These are phyloP conservation scores for Phylloscopus trochiloides DNA, from an alignment of 2,113 vertebrate species.

Conservation along the genomic window DNA sequence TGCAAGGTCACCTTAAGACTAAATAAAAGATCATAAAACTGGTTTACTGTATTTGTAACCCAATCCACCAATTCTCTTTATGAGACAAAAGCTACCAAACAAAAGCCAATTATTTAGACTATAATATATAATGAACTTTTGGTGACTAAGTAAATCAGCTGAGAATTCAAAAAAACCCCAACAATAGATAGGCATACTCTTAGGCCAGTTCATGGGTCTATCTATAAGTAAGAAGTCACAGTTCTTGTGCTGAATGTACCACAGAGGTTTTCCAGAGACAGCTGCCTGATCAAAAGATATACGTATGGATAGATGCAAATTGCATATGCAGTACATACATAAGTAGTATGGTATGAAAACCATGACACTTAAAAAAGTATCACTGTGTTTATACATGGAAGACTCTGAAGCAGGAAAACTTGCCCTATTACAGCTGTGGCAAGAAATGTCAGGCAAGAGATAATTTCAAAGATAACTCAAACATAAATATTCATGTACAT, in stretches of 20 bases:
- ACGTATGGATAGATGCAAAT: constrained; percentile 45
- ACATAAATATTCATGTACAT: constrained; percentile 14
- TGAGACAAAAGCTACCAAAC: neutral
- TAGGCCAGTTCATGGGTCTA: neutral
- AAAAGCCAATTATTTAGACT: neutral
- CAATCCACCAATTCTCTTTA: neutral
- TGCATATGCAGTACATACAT: neutral
- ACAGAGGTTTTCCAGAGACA: constrained; percentile 22
- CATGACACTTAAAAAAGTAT: constrained; percentile 7
- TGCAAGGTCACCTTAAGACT: neutral
- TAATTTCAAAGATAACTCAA: neutral
- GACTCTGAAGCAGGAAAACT: neutral
- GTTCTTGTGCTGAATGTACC: constrained; percentile 35
- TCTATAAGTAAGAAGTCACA: constrained; percentile 9
- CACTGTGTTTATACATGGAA: neutral
- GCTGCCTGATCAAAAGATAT: neutral
- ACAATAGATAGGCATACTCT: neutral
- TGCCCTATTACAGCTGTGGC: neutral
- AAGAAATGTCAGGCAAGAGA: neutral
- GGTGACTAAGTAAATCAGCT: neutral
- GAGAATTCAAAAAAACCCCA: neutral
- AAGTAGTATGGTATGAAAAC: constrained; percentile 23
- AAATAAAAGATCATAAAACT: neutral
- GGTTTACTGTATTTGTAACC: neutral
- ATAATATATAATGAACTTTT: neutral